phyloP scores from a whole-genome alignment of 1,140 invertebrate genomes.

The Mizuhopecten yessoensis region DNA sequence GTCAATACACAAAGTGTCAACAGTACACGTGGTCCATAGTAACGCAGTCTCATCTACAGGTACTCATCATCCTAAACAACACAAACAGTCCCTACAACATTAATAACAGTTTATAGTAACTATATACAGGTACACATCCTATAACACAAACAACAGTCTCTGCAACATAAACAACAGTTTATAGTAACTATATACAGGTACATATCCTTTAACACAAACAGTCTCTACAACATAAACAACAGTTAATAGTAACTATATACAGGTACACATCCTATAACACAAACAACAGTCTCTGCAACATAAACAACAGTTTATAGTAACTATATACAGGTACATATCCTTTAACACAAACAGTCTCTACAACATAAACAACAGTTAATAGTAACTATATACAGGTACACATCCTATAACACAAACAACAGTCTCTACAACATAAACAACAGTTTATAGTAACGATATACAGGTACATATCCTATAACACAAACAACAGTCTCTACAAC shows the following conservation, averaged over 20 bases:
- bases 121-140: neutral
- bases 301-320: neutral
- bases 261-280: neutral
- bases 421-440: too few relatives aligned
- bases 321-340: neutral
- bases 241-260: neutral
- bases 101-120: neutral
- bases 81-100: neutral
- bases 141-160: neutral
- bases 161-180: neutral
- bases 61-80: too few relatives aligned
- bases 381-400: neutral
- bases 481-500: neutral
- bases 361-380: neutral
- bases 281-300: neutral
- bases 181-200: neutral
- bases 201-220: too few relatives aligned
- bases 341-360: too few relatives aligned
- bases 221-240: neutral
- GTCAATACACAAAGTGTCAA: neutral
- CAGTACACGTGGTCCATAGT: slow-evolving; percentile 13
- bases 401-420: neutral
- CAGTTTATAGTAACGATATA: neutral
- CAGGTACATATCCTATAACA: neutral
- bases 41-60: neutral